Percentiles rank a stretch among this genome's conserved stretches.
Conservation (phyloP, 2,888 invertebrate genomes). For the Sminthurides aquaticus region DNA sequence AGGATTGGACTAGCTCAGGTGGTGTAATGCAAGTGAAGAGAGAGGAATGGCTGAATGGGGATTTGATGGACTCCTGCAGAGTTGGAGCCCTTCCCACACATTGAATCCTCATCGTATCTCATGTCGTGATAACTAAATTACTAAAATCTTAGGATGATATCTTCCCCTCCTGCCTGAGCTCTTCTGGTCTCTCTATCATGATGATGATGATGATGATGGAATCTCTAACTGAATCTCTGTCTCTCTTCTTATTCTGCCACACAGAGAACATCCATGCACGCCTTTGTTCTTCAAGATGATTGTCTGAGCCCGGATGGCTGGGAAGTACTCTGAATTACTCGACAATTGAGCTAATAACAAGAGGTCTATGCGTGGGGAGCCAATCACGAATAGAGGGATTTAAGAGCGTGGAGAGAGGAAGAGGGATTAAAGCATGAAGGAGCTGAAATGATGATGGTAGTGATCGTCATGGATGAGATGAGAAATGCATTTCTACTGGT, state of each 20-base stretch:
- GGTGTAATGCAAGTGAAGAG: neutral
- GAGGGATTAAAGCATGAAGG: neutral
- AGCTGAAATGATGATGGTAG: conserved; percentile 2
- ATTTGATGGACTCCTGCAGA: conserved; percentile 27
- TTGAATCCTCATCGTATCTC: conserved; percentile 15
- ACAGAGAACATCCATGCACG: no score
- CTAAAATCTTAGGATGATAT: conserved; percentile 17
- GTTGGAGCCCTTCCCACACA: conserved; percentile 24
- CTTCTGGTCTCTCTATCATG: neutral
- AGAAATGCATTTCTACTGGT: neutral
- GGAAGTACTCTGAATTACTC: neutral
- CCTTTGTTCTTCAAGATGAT: neutral
- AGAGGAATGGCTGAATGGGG: conserved; percentile 12
- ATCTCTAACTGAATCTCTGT: neutral
- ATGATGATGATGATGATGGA: neutral
- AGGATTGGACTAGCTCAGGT: no score
- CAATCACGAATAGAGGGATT: neutral
- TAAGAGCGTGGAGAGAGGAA: neutral
- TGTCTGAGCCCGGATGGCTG: neutral
- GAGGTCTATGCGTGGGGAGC: conserved; percentile 3
- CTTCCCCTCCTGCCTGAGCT: neutral
- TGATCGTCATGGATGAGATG: neutral
- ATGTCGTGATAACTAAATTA: conserved; percentile 39
- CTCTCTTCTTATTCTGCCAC: neutral
- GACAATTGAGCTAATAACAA: neutral